Evolutionary conservation across 1,140 invertebrate species (phyloP), one percentile per base, ranked within the genome.

Genomic region (Penaeus chinensis): DNA sequence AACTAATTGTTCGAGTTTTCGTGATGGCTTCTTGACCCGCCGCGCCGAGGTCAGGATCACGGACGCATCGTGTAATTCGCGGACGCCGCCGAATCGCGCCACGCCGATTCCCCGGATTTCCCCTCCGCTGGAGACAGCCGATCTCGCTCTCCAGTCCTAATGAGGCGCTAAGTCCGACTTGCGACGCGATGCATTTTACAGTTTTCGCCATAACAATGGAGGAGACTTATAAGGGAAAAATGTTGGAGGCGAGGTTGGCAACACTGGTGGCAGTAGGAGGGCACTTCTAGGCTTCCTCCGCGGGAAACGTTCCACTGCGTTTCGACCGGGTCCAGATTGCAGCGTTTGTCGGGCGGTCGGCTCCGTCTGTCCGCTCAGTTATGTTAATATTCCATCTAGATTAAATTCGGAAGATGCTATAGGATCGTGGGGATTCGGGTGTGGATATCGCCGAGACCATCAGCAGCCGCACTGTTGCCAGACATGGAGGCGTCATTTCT

Each of bases 261-360:
- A 84, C 82, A 84, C 82, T 62, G 82, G 18, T 74, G 82, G 82
- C 82, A 84, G 69, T 76, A 84, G 82, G 82, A 76, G 82, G 82
- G 69, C 82, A 84, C 82, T 84, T 74, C 66, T 60, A 47, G 66
- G 82, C 82, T 84, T 84, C 82, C 82, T 84, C 76, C 69, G 66
- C 32, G 24, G 22, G 13, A 20, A 10, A 5, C 22, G 27, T 24
- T 16, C 32, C 82, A 61, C 69, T 61, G 22, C 5, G 32, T 16
- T 84, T 84, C 82, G 82, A 37, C 27, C 69, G 37, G 20, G 37
- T 62, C 27, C 82, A 76, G 27, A 74, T 84, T 19, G 22, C 82
- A 76, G 20, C 32, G 71, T 84, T 10, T 20, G 71, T 84, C 82
- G 69, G 10, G 60, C 47, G n/a, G 61, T 0, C 54, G 54, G 16